Percentiles rank a stretch among this genome's conserved stretches.
Evolutionary conservation across 1,140 invertebrate genomes (phyloP).

Genomic region (Leptinotarsa defecta): DNA sequence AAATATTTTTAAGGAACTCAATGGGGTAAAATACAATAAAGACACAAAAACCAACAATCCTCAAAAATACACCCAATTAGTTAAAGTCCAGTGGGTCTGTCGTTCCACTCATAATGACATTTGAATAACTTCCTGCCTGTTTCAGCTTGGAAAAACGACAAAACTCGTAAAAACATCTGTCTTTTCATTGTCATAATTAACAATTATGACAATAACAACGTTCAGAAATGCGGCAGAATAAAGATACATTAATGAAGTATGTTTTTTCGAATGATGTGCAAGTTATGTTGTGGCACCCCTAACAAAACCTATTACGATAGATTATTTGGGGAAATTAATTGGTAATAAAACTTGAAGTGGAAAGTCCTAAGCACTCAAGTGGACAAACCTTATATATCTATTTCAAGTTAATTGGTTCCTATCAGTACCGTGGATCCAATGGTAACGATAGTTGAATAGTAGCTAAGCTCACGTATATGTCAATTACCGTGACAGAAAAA

Average conservation of each 20-base stretch:
- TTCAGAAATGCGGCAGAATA: background rate
- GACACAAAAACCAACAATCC: background rate
- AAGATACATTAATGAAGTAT: constrained; percentile 1
- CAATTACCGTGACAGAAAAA: no score
- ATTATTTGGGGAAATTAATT: background rate
- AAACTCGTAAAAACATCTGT: constrained; percentile 20
- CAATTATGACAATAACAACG: constrained; percentile 14
- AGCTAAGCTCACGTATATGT: no score
- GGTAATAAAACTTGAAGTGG: background rate
- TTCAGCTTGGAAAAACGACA: constrained; percentile 11
- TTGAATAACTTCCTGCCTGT: constrained; percentile 15
- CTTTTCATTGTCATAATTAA: constrained; percentile 7
- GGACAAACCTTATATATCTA: no score
- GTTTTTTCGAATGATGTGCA: background rate
- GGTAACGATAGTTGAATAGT: no score
- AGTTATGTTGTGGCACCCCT: background rate
- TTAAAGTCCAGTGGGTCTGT: background rate
- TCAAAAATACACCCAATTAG: constrained; percentile 9
- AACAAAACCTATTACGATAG: background rate
- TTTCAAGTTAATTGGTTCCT: no score
- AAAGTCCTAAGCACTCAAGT: no score
- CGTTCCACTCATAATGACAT: constrained; percentile 5
- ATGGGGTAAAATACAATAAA: background rate
- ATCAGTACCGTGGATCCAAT: no score
- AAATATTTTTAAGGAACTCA: background rate